Base-by-base conservation (phyloP, 2,888 invertebrate genomes). In the Gonocerus acuteangulatus region DNA sequence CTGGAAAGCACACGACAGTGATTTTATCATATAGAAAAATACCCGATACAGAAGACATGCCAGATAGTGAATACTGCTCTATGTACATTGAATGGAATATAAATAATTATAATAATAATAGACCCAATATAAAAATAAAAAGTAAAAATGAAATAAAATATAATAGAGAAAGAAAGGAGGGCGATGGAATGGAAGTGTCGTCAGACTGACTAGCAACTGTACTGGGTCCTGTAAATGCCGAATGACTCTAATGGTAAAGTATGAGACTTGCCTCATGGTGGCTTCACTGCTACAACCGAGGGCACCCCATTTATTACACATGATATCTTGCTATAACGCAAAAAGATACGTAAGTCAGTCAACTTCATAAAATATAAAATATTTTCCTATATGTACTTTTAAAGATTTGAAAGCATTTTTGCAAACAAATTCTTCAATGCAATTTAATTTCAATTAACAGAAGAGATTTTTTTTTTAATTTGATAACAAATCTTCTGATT, bases 261-360 rank as follows among this genome's bases (percentile, higher is more conserved):
- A 57, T 62, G 65, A 48, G 63, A 65, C 65, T 65, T 65, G 65
- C 65, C 65, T 65, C 62, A 60, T 62, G 61, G 60, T 62, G 63
- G 49, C 49, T 62, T 64, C 65, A 39, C 59, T 61, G 51, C 62
- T 61, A 65, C 61, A 58, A 63, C 61, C 54, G 63, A 59, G 65
- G 47, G 51, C 51, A 54, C 63, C 65, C 65, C 65, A 64, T 62
- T 60, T 65, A 63, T 57, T 47, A 62, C 63, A 61, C 63, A 63
- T 62, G 63, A 64, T 63, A 65, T 61, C 65, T 65, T 63, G 65
- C 65, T 65, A 65, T 52, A 65, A 65, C 65, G 62, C 62, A 65
- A 65, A 65, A 65, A 65, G 42, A 65, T 58, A 63, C 60, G 56
- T 58, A 60, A 49, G 64, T 65, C 65, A 65, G 63, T 65, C 65